phyloP scores from a whole-genome alignment of 2,113 vertebrate genomes.

The Gadus chalcogrammus region DNA sequence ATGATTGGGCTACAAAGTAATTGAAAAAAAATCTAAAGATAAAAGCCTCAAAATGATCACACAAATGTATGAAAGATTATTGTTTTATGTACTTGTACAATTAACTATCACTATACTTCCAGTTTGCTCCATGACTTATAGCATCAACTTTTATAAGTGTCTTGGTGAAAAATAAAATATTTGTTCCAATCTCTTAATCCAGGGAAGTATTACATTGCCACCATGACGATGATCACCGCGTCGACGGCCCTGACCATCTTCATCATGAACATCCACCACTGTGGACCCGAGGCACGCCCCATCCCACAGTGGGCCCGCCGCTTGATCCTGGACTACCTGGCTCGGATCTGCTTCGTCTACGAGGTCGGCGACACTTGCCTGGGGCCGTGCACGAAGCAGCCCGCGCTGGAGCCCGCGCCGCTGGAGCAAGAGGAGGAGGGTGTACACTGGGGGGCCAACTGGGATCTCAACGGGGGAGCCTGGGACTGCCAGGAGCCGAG shows the following conservation, averaged over 20 bases:
- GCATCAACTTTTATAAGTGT: too few species aligned
- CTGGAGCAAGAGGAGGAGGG: constrained; percentile 41
- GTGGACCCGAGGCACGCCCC: constrained; percentile 77
- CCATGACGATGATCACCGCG: constrained; percentile 90
- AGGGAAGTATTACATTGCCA: constrained; percentile 94
- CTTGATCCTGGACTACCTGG: constrained; percentile 79
- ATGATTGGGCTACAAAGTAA: too few species aligned
- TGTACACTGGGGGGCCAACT: constrained; percentile 16
- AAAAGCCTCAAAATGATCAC: too few species aligned
- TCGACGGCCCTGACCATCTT: constrained; percentile 90
- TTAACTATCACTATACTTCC: too few species aligned
- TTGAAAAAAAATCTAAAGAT: too few species aligned
- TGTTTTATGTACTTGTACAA: too few species aligned
- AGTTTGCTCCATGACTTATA: too few species aligned
- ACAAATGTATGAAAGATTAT: too few species aligned
- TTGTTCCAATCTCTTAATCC: constrained; percentile 1
- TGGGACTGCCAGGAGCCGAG: constrained; percentile 16
- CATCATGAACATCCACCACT: constrained; percentile 93
- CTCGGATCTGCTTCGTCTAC: constrained; percentile 78
- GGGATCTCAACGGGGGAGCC: constrained; percentile 27
- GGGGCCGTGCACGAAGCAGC: constrained; percentile 8
- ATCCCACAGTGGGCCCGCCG: constrained; percentile 80
- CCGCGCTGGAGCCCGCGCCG: constrained; percentile 8
- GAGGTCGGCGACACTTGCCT: constrained; percentile 76
- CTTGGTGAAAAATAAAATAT: too few species aligned